These are phyloP conservation scores for Prinia subflava DNA, from an alignment of 2,113 vertebrate species.

Conservation along the genomic window DNA sequence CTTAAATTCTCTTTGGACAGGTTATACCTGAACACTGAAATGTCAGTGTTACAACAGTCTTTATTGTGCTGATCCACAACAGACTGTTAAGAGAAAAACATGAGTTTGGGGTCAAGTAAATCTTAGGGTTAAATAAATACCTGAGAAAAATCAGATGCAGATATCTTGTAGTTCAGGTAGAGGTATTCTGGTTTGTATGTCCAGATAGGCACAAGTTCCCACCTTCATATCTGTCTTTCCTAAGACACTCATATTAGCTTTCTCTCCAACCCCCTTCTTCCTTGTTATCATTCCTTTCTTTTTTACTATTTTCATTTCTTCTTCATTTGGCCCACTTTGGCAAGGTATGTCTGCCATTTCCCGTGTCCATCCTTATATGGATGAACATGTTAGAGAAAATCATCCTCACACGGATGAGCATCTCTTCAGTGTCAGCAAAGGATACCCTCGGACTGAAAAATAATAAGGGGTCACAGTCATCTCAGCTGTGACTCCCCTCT, in stretches of 20 bases:
- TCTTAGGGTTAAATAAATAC: background rate
- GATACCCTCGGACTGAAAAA: background rate
- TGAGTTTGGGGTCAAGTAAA: background rate
- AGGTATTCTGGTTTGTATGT: background rate
- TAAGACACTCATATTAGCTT: background rate
- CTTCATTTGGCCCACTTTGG: background rate
- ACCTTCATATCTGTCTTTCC: background rate
- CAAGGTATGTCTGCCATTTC: background rate
- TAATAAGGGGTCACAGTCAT: rapidly evolving
- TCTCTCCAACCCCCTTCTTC: background rate
- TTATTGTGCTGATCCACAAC: background rate
- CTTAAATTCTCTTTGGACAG: background rate
- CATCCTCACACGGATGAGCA: background rate
- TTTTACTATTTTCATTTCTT: background rate
- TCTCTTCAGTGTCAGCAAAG: background rate
- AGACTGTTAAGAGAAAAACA: background rate
- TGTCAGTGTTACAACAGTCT: background rate
- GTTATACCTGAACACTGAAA: background rate
- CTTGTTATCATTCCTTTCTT: background rate
- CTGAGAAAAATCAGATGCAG: background rate
- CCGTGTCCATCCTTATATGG: background rate
- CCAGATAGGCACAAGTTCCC: background rate
- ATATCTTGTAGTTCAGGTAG: background rate
- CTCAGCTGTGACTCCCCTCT: background rate
- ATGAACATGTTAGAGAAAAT: background rate